A percentile compares a stretch with the other conserved stretches of the same genome.
These are phyloP conservation scores for Microcaecilia unicolor DNA, from an alignment of 2,797 vertebrate species.

Conservation along the genomic window DNA sequence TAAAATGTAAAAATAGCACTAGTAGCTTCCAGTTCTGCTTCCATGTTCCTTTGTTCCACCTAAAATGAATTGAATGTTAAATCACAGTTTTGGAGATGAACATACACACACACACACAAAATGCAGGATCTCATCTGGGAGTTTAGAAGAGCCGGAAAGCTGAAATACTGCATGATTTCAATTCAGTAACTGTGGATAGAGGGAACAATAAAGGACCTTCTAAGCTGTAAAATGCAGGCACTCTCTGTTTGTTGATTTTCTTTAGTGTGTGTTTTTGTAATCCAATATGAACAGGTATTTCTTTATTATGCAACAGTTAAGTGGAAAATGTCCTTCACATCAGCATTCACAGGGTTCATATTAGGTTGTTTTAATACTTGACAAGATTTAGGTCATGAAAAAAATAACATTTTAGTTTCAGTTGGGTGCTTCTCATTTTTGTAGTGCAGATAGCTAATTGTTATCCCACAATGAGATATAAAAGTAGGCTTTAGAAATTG, in stretches of 20 bases:
- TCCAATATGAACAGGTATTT: background rate
- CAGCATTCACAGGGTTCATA: background rate
- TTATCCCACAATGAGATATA: too few species aligned
- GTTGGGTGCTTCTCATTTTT: conserved; percentile 1
- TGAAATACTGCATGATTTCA: conserved; percentile 12
- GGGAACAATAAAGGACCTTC: background rate
- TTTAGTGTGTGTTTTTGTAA: background rate
- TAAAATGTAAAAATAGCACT: too few species aligned
- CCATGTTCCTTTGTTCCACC: too few species aligned
- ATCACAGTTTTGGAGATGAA: too few species aligned
- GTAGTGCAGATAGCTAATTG: too few species aligned
- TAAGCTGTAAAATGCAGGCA: background rate
- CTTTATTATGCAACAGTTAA: background rate
- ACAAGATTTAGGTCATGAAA: background rate
- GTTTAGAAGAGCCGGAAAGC: background rate
- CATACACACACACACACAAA: too few species aligned
- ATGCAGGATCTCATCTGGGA: too few species aligned
- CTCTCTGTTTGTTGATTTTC: conserved; percentile 2
- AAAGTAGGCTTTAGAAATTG: too few species aligned
- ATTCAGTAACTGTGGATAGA: background rate
- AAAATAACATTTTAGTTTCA: background rate
- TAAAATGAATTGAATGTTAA: too few species aligned
- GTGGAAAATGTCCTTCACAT: background rate
- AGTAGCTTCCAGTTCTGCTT: too few species aligned
- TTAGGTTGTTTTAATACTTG: background rate